Base-by-base conservation (phyloP, 2,888 invertebrate species). In the Pelosia muscerda region DNA sequence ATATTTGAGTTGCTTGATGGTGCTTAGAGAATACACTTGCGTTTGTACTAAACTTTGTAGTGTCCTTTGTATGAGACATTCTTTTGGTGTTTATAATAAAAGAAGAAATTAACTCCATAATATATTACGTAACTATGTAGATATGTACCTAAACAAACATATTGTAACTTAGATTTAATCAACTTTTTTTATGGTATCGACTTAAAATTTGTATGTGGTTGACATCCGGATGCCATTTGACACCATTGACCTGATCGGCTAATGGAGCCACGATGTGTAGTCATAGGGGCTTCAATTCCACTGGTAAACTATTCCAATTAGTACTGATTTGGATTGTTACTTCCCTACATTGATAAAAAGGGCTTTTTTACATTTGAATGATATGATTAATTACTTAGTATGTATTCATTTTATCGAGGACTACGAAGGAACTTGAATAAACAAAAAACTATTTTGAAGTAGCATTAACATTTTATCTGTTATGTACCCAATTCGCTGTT, bases 1-100 rank as follows among this genome's bases (percentile, higher is more conserved):
- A 49, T 49, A 49, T 49, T 49, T n/a, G 8, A 49, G n/a, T n/a
- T 49, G 49, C 49, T n/a, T 49, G 49, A 49, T 49, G 49, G n/a
- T n/a, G 49, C 9, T 19, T 19, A n/a, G 42, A 19, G 19, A 42
- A 19, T 19, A 42, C 38, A 9, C 34, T 34, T 6, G 49, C 49
- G n/a, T 49, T 49, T 49, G 49, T 49, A 8, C n/a, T 49, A 4
- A 49, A 49, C 42, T 42, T 49, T 9, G n/a, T n/a, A n/a, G n/a
- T n/a, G n/a, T n/a, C n/a, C 49, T 49, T n/a, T 49, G 49, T 49
- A 19, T 9, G 9, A 9, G 49, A 49, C n/a, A 49, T 49, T 42
- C n/a, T n/a, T 49, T 49, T 49, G 49, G 8, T 49, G 2, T 49
- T 19, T 9, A 49, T 8, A 9, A 9, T 8, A n/a, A 8, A 49